These are phyloP conservation scores for Rachycentron canadum DNA, from an alignment of 2,797 vertebrate genomes.

Conservation along the genomic window DNA sequence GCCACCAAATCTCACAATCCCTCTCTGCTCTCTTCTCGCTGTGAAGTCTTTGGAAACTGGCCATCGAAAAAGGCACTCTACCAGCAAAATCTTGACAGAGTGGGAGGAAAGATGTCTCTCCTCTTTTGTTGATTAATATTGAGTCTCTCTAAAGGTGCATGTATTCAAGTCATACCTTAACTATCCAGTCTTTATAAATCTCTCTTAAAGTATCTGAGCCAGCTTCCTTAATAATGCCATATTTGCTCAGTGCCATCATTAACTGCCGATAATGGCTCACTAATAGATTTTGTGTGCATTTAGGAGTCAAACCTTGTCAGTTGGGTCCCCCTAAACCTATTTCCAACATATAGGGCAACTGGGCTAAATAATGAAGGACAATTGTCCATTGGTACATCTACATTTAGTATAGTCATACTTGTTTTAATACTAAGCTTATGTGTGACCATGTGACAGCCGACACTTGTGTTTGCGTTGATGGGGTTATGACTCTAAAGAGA, in stretches of 20 bases:
- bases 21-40: slow-evolving; percentile 20
- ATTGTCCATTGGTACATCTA: not conserved
- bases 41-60: slow-evolving; percentile 56
- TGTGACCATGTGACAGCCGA: slow-evolving; percentile 11
- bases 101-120: slow-evolving; percentile 38
- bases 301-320: slow-evolving; percentile 25
- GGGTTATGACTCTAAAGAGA: slow-evolving; percentile 43
- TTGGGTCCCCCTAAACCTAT: slow-evolving; percentile 21
- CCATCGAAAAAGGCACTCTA: slow-evolving; percentile 56
- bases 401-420: not conserved
- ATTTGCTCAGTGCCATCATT: slow-evolving; percentile 42
- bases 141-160: slow-evolving; percentile 33
- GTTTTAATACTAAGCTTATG: slow-evolving; percentile 13
- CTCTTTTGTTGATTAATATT: slow-evolving; percentile 67
- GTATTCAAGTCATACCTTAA: slow-evolving; percentile 41
- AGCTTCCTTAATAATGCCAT: slow-evolving; percentile 41
- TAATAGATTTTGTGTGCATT: slow-evolving; percentile 41
- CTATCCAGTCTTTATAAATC: slow-evolving; percentile 50
- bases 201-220: slow-evolving; percentile 31
- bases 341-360: slow-evolving; percentile 34
- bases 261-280: slow-evolving; percentile 44
- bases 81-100: slow-evolving; percentile 50
- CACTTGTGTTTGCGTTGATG: not conserved
- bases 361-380: slow-evolving; percentile 25
- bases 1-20: slow-evolving; percentile 56